Base-by-base conservation (phyloP, 2,113 vertebrate genomes). In the Todiramphus saurophagus region DNA sequence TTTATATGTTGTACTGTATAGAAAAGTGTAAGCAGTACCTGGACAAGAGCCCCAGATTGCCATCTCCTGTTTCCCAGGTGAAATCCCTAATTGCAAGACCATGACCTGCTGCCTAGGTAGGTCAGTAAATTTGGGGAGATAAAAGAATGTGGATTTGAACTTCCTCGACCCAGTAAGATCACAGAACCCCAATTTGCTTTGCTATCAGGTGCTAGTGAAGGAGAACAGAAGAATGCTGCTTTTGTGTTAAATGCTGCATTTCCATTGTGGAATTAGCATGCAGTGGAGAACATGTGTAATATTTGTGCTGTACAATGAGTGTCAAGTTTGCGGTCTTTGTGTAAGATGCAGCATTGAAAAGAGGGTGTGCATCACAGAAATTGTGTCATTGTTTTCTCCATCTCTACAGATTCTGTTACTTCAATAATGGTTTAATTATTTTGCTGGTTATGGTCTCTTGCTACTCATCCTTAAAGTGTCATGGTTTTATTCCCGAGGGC, bases 341-440 rank as follows among this genome's bases (percentile, higher is more conserved):
- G 37, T 41, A 77, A 90, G 83, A 81, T 62, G 28, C 73, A 28
- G 55, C 58, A 11, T 21, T 83, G 80, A 89, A 78, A 90, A 86
- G 48, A 53, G 35, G 35, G 30, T 73, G 44, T 91, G 48, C 62
- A 53, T 77, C 60, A n/a, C 28, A 35, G 83, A 66, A 8, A 70
- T 56, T 48, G 60, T 48, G 60, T 79, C 44, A 15, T 56, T n/a
- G 41, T 7, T 93, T 89, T 82, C 58, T 76, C 83, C 3, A 69
- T 60, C 46, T 95, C 48, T 59, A 16, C 46, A 59, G 66, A 77
- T 69, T 30, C 59, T 66, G 6, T 75, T 92, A 44, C 48, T 94
- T 79, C 63, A 81, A 27, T 63, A 50, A 21, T 67, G 69, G 59
- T 88, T 95, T 90, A 84, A 18, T 92, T 95, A 60, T 87, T 92